Evolutionary conservation across 2,888 invertebrate species (phyloP), one percentile per base, ranked within the genome.

Genomic region (Synanthedon tipuliformis): DNA sequence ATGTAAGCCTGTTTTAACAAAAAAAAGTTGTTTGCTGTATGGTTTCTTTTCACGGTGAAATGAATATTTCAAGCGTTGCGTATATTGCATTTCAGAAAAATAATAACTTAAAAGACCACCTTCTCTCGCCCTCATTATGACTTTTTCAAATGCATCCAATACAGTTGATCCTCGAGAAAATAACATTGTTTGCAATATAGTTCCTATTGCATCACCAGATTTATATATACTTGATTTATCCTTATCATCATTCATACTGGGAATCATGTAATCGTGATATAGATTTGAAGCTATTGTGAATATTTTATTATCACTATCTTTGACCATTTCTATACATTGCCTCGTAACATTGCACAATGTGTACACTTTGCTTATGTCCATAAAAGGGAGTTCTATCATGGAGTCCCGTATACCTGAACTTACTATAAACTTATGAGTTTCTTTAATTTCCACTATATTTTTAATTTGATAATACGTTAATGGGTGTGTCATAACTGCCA

Each of bases 91-190:
- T 10, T 61, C 54, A 0, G n/a, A 3, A 4, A 52, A 49, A 48
- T 59, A 57, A 18, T 65, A 61, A 2, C 51, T 5, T n/a, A 63
- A 13, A 1, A 74, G 13, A 15, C 75, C 74, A 50, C 53, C 52
- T 11, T 55, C 51, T 48, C 16, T 27, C 12, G 55, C 52, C 48
- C 57, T 8, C 7, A 54, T 8, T 48, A 60, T 45, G 40, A 57
- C 3, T 53, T 57, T 54, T 51, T 61, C 52, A 27, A 60, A 50
- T 3, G 58, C 18, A 54, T 58, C 53, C 2, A 51, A 48, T 10
- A 61, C 55, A 8, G 54, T 55, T n/a, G 75, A 74, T 4, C 74
- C 75, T 15, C 68, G 63, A 3, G 70, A 63, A 41, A 73, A 66
- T 51, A 61, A 65, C 40, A 70, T 40, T 0, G 68, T 63, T 51